Evolutionary conservation across 2,113 vertebrate species (phyloP).

Genomic region (Seriola dumerili): DNA sequence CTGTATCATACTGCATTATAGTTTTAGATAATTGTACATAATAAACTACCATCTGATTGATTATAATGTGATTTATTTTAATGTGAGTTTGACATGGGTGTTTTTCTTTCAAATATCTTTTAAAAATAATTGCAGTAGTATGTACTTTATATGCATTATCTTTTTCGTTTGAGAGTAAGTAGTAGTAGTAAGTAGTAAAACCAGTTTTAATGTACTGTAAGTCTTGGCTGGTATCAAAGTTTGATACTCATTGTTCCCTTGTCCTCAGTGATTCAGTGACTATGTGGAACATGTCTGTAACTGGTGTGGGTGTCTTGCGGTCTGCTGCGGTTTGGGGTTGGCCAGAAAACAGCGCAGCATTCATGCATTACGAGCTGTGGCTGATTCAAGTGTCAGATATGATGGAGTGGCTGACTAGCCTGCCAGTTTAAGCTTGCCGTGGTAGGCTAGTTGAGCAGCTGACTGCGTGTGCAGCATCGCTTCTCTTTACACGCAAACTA

Average conservation of each 20-base stretch:
- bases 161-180: neutral
- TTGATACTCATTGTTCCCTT: constrained; percentile 35
- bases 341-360: constrained; percentile 57
- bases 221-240: constrained; percentile 20
- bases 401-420: constrained; percentile 64
- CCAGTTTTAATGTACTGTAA: neutral
- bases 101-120: too few species aligned
- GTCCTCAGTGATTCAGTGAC: constrained; percentile 19
- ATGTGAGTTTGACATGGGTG: too few species aligned
- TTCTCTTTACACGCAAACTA: constrained; percentile 62
- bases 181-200: neutral
- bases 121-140: neutral
- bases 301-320: constrained; percentile 52
- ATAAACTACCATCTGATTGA: too few species aligned
- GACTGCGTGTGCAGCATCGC: constrained; percentile 20
- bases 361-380: constrained; percentile 68
- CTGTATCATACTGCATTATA: too few species aligned
- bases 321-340: constrained; percentile 58
- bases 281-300: constrained; percentile 39
- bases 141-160: neutral
- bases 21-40: too few species aligned
- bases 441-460: constrained; percentile 45
- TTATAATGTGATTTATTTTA: neutral
- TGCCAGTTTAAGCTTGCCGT: constrained; percentile 72
- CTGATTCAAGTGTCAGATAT: constrained; percentile 77